phyloP scores from a whole-genome alignment of 2,888 invertebrate species.

The Notodonta dromedarius region DNA sequence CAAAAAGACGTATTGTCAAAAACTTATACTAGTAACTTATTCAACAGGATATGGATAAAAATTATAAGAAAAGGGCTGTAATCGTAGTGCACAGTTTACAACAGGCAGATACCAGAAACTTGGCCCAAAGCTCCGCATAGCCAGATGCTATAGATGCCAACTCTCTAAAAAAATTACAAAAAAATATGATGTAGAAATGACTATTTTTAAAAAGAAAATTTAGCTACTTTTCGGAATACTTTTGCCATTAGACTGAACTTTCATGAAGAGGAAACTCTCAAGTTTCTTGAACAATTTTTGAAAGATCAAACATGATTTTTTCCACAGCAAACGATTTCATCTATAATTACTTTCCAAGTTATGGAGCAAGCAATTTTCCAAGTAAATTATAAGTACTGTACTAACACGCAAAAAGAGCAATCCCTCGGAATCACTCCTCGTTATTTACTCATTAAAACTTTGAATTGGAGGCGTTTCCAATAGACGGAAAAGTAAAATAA shows the following conservation, averaged over 20 bases:
- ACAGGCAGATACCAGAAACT: background rate
- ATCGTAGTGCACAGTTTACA: background rate
- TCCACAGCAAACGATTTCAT: constrained; percentile 21
- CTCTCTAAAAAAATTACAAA: background rate
- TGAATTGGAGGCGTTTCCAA: constrained; percentile 66
- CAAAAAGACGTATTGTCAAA: too few relatives aligned
- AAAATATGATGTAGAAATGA: background rate
- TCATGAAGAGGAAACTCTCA: too few relatives aligned
- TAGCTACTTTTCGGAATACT: too few relatives aligned
- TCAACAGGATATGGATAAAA: background rate
- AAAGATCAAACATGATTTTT: constrained; percentile 29
- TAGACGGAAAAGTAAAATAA: constrained; percentile 56
- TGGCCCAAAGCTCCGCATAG: background rate
- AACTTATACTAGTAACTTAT: background rate
- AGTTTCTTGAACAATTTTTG: background rate
- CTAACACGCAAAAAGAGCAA: constrained; percentile 61
- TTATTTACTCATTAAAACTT: constrained; percentile 82
- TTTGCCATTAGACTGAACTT: too few relatives aligned
- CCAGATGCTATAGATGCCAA: background rate
- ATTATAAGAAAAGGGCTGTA: background rate
- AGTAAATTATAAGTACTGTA: constrained; percentile 10
- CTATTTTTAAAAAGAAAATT: background rate
- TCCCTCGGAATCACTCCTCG: constrained; percentile 60
- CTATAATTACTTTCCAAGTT: constrained; percentile 32
- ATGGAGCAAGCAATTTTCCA: background rate